These are phyloP conservation scores for Martes martes DNA, from an alignment of 2,113 vertebrate species.

Conservation along the genomic window DNA sequence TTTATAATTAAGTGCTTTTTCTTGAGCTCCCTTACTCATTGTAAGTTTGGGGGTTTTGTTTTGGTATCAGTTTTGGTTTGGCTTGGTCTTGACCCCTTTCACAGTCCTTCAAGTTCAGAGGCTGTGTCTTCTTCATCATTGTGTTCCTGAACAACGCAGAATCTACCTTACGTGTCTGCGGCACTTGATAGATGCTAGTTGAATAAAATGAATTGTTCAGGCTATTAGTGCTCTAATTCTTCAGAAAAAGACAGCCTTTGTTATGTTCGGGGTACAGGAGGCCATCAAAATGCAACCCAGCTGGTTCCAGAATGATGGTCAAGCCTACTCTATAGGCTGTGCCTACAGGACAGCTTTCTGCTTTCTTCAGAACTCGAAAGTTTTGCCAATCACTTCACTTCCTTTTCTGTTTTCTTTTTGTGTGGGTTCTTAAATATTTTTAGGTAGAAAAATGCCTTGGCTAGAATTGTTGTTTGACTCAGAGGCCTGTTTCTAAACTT, in stretches of 20 bases:
- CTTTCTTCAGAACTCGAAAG: not conserved
- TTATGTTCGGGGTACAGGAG: not conserved
- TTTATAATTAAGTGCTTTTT: not conserved
- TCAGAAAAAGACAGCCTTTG: not conserved
- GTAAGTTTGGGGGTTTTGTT: not conserved
- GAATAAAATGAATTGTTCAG: not conserved
- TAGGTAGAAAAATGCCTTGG: not conserved
- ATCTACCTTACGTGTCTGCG: not conserved
- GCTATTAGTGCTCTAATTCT: not conserved
- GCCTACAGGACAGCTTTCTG: not conserved
- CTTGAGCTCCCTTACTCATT: not conserved
- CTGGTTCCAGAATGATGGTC: not conserved
- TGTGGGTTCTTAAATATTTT: not conserved
- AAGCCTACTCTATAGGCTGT: not conserved
- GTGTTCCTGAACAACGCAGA: not conserved
- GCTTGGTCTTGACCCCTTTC: not conserved
- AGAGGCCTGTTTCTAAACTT: not conserved
- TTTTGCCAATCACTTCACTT: not conserved
- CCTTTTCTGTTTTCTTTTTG: not conserved
- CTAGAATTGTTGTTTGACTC: not conserved
- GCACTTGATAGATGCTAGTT: not conserved
- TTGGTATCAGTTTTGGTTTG: not conserved
- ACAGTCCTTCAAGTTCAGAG: not conserved
- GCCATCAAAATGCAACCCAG: not conserved
- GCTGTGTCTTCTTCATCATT: not conserved